These are phyloP conservation scores for Lysiphlebus fabarum DNA, from an alignment of 1,140 invertebrate genomes.

Conservation along the genomic window DNA sequence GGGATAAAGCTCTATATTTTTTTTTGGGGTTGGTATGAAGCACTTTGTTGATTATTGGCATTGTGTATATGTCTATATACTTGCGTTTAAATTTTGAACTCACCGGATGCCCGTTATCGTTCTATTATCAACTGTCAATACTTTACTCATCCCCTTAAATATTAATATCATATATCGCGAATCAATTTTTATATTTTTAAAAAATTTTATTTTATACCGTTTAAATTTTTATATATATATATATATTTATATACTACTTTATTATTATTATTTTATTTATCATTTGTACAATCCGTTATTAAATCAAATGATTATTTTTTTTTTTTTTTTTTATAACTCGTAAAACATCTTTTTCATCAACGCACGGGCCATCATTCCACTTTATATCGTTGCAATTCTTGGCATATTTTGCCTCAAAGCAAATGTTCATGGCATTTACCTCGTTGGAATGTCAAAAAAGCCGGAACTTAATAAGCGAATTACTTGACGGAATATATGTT, in stretches of 20 bases:
- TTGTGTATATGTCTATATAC: slow-evolving; percentile 36
- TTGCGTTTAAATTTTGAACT: neutral
- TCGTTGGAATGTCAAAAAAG: slow-evolving; percentile 48
- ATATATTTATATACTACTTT: neutral
- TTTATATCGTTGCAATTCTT: slow-evolving; percentile 44
- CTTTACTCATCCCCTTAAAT: too few relatives aligned
- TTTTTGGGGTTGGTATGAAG: slow-evolving; percentile 38
- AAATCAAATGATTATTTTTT: slow-evolving; percentile 6
- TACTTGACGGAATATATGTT: slow-evolving; percentile 36
- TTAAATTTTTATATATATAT: neutral
- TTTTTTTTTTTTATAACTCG: neutral
- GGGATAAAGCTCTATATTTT: slow-evolving; percentile 44
- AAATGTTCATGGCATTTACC: slow-evolving; percentile 48
- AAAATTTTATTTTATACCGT: neutral
- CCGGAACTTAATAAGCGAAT: slow-evolving; percentile 56
- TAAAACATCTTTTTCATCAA: slow-evolving; percentile 7
- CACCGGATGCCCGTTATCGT: slow-evolving; percentile 23
- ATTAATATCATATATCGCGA: too few relatives aligned
- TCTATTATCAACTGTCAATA: slow-evolving; percentile 5
- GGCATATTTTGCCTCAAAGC: slow-evolving; percentile 52
- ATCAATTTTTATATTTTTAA: neutral
- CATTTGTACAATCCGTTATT: neutral
- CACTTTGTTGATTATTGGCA: slow-evolving; percentile 48
- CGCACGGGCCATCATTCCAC: slow-evolving; percentile 6
- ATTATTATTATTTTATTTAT: too few relatives aligned